A percentile compares a stretch with the other conserved stretches of the same genome.
Evolutionary conservation across 2,797 vertebrate genomes (phyloP).

Genomic region (Falco naumanni): DNA sequence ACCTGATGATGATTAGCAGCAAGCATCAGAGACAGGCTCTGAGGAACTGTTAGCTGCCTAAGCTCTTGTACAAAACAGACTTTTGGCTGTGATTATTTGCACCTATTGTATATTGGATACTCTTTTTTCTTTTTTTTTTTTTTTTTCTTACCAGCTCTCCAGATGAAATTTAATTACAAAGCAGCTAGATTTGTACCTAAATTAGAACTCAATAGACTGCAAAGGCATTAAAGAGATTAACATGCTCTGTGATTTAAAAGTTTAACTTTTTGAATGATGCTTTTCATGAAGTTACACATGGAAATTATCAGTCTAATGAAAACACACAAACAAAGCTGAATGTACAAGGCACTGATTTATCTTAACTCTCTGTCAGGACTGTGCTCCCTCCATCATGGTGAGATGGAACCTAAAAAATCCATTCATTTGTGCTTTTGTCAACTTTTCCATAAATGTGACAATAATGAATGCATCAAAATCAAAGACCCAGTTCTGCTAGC

Average conservation of each 20-base stretch:
- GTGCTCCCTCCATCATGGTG: neutral
- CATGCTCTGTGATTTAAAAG: neutral
- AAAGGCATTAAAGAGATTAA: neutral
- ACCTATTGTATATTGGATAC: constrained; percentile 15
- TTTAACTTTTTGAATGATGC: neutral
- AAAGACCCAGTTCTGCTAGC: neutral
- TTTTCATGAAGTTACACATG: neutral
- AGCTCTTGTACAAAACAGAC: constrained; percentile 42
- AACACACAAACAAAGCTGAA: neutral
- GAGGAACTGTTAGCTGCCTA: constrained; percentile 42
- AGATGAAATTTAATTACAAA: constrained; percentile 62
- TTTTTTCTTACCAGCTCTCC: neutral
- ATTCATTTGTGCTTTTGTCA: neutral
- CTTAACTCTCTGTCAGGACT: neutral
- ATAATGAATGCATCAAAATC: neutral
- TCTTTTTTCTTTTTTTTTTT: neutral
- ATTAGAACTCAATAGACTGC: constrained; percentile 42
- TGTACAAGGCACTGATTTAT: neutral
- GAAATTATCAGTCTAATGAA: neutral
- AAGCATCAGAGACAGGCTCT: neutral
- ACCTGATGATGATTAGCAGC: constrained; percentile 23
- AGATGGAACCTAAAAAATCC: neutral
- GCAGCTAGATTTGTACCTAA: constrained; percentile 32
- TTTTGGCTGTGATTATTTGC: constrained; percentile 58
- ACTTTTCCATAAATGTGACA: neutral